Percentiles rank a stretch among this genome's conserved stretches.
Evolutionary conservation across 2,888 invertebrate genomes (phyloP).

Genomic region (Germaria angustata): DNA sequence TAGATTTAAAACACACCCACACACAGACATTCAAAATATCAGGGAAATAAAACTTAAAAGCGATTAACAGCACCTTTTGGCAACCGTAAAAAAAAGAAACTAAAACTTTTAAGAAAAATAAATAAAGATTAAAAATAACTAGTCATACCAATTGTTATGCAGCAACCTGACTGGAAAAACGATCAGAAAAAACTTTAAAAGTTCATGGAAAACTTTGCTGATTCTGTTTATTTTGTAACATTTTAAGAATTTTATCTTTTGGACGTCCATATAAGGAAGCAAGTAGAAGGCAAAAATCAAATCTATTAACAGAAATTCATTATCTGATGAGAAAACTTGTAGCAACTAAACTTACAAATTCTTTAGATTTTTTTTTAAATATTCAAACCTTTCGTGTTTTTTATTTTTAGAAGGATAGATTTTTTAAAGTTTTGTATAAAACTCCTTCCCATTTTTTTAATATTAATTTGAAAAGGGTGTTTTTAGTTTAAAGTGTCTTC

Average conservation of each 20-base stretch:
- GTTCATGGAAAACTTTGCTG: background rate
- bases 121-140: background rate
- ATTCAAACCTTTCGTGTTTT: no score
- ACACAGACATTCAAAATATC: background rate
- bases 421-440: no score
- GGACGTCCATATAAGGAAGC: background rate
- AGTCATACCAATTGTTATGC: background rate
- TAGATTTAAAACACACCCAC: background rate
- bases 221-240: background rate
- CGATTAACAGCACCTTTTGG: slow-evolving; percentile 33
- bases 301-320: slow-evolving; percentile 37
- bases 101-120: background rate
- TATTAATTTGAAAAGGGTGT: no score
- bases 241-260: background rate
- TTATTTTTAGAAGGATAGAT: no score
- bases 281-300: slow-evolving; percentile 16
- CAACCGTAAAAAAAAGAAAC: background rate
- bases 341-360: background rate
- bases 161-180: background rate
- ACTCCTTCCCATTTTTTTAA: no score
- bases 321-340: background rate
- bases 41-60: background rate
- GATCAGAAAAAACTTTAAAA: background rate
- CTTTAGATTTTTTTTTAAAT: no score
- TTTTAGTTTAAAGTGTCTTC: no score